Base-by-base conservation (phyloP, 2,797 vertebrate genomes). In the Lepidocolaptes lacrymiger region DNA sequence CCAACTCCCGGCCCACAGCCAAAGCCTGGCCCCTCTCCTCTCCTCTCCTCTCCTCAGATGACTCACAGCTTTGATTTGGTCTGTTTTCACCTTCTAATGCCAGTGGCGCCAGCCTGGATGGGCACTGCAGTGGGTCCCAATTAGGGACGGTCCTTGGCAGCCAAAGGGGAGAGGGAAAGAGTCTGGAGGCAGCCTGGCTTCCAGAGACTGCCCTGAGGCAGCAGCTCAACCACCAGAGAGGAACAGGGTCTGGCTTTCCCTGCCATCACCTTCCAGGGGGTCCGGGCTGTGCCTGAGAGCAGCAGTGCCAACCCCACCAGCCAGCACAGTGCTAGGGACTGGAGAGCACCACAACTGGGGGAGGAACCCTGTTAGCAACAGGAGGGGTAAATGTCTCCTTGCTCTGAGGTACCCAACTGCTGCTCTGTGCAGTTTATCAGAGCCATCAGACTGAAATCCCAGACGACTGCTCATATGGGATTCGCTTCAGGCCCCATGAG, bases 401-500 rank as follows among this genome's bases (percentile, higher is more conserved):
- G 79, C 77, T 87, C 67, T 15, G 39, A 73, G 48, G 68, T 36
- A 68, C 24, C n/a, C 26, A 11, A 17, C 10, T 67, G 80, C 74
- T 52, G 59, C 14, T 34, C 54, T 2, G 51, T 64, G 81, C 63
- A 36, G 41, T 73, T 78, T 43, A 37, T n/a, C 9, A 9, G 85
- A 82, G 89, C 89, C 74, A 36, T 48, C 20, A 52, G 67, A 12
- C 71, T 37, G 32, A 79, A 69, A 87, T 41, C 85, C 90, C 95
- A 95, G 95, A 63, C 52, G 0, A 12, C 77, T 43, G 88, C 93
- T 96, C 36, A 69, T 92, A 73, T 32, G 14, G 12, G 82, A 96
- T 91, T 95, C 85, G 62, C 52, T 88, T 55, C 95, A 94, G 90
- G 76, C 62, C 88, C 49, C 41, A 32, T 71, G 88, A 95, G 90